Evolutionary conservation across 2,888 invertebrate species (phyloP), one percentile per base, ranked within the genome.

Genomic region (Xanthorhoe designata): DNA sequence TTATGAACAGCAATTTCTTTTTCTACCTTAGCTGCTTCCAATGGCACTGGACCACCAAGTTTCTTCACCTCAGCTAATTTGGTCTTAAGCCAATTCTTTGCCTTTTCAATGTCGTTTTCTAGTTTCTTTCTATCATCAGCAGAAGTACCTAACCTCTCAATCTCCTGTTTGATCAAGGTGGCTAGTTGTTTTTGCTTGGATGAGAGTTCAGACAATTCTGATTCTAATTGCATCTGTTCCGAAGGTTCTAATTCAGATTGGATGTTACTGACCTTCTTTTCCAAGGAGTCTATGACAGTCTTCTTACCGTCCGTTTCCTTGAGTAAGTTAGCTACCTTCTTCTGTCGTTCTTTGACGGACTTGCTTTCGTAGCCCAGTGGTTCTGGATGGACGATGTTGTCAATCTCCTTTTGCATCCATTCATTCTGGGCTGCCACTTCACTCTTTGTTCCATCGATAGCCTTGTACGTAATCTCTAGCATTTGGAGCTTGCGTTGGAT

Each of bases 221-320:
- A 94, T 81, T 97, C 97, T 56, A 98, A 87, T 81, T 96, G 96
- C 74, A 96, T 96, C 75, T 97, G 96, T 86, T 98, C 98, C 0
- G 96, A 95, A 6, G 96, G 96, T 84, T 98, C 98, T 45, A 98
- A 87, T 84, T 98, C 98, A 66, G 96, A 95, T 79, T 97, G 96
- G 91, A 98, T 96, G 73, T 97, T 97, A 68, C 95, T 95, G 13
- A 98, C 95, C 66, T 98, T 96, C 86, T 97, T 97, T 76, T 97
- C 96, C 29, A 98, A 90, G 0, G 97, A 96, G 76, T 98, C 97
- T 64, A 97, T 96, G 5, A 97, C 94, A 0, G 97, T 95, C 78
- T 97, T 96, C 85, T 98, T 98, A 8, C 96, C 96, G 78, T 98
- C 97, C 0, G 97, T 96, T 87, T 98, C 98, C 87, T 97, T 97